Evolutionary conservation across 2,113 vertebrate species (phyloP).

Genomic region (Phaethornis superciliosus): DNA sequence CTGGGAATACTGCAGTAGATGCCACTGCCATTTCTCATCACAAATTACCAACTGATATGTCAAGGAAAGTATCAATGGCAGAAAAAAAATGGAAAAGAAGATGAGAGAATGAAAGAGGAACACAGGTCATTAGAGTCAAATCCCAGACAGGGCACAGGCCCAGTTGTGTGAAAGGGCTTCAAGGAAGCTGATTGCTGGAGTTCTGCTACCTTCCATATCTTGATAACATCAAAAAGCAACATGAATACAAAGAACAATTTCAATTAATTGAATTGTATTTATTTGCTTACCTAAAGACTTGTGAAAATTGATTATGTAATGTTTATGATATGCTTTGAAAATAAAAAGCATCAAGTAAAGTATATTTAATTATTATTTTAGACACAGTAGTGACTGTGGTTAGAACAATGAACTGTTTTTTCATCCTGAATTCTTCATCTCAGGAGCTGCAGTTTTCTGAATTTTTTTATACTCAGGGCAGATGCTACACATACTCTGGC

Average conservation of each 20-base stretch:
- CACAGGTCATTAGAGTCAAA: background rate
- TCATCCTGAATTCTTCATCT: background rate
- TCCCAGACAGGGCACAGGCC: rapidly evolving
- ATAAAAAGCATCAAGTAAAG: background rate
- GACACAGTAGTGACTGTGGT: background rate
- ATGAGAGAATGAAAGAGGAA: background rate
- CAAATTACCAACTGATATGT: background rate
- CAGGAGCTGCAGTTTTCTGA: background rate
- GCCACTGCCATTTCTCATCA: background rate
- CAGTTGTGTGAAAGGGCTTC: background rate
- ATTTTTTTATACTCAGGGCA: background rate
- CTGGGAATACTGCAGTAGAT: background rate
- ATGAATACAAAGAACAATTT: background rate
- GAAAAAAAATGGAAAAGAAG: background rate
- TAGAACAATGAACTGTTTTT: background rate
- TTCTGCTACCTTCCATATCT: background rate
- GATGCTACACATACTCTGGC: background rate
- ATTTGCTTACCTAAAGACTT: background rate
- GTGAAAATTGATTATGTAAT: background rate
- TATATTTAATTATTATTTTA: background rate
- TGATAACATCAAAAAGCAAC: background rate
- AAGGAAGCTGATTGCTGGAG: background rate
- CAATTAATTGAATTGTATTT: background rate
- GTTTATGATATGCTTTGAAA: background rate
- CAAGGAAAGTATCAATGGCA: background rate